These are phyloP conservation scores for Astyanax mexicanus DNA, from an alignment of 2,797 vertebrate species.

Conservation along the genomic window DNA sequence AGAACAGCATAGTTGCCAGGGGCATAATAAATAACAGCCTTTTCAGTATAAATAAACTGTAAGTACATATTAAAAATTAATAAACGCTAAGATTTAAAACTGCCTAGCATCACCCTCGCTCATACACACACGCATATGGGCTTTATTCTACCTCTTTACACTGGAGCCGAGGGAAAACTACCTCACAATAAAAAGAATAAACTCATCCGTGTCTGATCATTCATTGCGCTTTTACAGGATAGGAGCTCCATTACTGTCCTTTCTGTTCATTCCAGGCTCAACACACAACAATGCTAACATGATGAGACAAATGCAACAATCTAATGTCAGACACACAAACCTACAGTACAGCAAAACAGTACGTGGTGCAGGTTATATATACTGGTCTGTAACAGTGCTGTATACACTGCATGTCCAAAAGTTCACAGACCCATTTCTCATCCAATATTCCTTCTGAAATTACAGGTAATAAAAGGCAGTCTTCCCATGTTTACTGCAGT, in stretches of 20 bases:
- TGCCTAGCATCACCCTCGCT: constrained; percentile 7
- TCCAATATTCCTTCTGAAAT: no score
- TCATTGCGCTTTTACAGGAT: not conserved
- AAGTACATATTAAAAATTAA: constrained; percentile 53
- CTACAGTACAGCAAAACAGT: constrained; percentile 27
- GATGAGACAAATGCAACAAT: constrained; percentile 4
- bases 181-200: not conserved
- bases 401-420: not conserved
- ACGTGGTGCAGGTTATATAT: constrained; percentile 16
- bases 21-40: constrained; percentile 62
- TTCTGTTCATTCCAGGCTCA: not conserved
- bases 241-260: not conserved
- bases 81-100: constrained; percentile 59
- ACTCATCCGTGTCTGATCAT: not conserved
- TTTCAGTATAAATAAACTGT: constrained; percentile 51
- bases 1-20: constrained; percentile 60
- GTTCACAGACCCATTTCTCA: not conserved
- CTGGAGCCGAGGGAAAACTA: not conserved
- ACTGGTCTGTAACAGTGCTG: not conserved
- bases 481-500: not conserved
- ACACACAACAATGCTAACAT: constrained; percentile 19
- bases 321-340: constrained; percentile 28
- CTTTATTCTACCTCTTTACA: constrained; percentile 9
- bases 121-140: constrained; percentile 10
- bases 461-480: no score